A percentile compares a stretch with the other conserved stretches of the same genome.
These are phyloP conservation scores for Nothoprocta perdicaria DNA, from an alignment of 2,113 vertebrate species.

Conservation along the genomic window DNA sequence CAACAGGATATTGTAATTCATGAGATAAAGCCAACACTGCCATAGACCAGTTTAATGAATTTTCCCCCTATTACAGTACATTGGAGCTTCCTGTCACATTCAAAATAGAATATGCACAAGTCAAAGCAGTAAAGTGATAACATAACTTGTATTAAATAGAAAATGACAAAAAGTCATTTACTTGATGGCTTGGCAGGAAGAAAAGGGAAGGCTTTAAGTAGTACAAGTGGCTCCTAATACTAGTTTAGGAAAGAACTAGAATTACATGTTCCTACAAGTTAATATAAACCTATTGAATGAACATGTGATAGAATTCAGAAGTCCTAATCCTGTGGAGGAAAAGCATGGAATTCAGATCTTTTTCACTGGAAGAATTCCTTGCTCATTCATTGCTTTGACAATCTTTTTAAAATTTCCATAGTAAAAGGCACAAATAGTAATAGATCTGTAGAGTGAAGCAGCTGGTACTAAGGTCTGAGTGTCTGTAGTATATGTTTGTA, in stretches of 20 bases:
- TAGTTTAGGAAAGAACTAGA: constrained; percentile 3
- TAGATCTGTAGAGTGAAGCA: not conserved
- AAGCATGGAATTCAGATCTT: not conserved
- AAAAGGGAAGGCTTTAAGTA: not conserved
- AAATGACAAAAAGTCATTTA: constrained; percentile 32
- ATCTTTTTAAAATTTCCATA: not conserved
- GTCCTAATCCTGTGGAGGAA: not conserved
- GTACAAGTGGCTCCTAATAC: not conserved
- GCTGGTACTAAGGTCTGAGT: not conserved
- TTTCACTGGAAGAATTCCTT: not conserved
- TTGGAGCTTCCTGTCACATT: constrained; percentile 17
- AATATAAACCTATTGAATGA: not conserved
- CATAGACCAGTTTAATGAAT: constrained; percentile 26
- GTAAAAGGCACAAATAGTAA: not conserved
- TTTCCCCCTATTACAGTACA: not conserved
- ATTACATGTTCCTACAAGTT: not conserved
- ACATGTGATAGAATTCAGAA: not conserved
- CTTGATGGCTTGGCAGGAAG: not conserved
- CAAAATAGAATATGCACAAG: constrained; percentile 16
- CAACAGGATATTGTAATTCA: constrained; percentile 43
- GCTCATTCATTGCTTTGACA: not conserved
- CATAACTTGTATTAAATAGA: constrained; percentile 25
- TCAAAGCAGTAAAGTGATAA: constrained; percentile 6
- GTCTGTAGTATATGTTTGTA: not conserved
- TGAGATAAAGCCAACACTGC: constrained; percentile 37